Evolutionary conservation across 2,888 invertebrate species (phyloP), one percentile per base, ranked within the genome.

Genomic region (Argyresthia albistria): DNA sequence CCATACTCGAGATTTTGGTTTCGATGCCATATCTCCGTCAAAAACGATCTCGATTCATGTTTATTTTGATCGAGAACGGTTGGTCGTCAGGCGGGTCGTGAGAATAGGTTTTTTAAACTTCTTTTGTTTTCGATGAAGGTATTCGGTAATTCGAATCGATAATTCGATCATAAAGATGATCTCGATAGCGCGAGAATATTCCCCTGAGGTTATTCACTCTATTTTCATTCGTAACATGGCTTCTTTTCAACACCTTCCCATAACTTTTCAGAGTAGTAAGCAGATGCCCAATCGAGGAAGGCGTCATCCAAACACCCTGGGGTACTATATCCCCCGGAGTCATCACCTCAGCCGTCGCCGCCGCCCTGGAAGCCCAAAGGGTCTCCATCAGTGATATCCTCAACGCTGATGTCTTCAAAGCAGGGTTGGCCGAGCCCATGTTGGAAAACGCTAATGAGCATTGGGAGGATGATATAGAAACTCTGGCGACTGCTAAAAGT

Each of bases 201-300:
- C n/a, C n/a, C n/a, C n/a, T n/a, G n/a, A n/a, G n/a, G n/a, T n/a
- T n/a, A n/a, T n/a, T n/a, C n/a, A n/a, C n/a, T n/a, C n/a, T n/a
- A n/a, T n/a, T n/a, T n/a, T n/a, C n/a, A n/a, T n/a, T n/a, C n/a
- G n/a, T n/a, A n/a, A n/a, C n/a, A n/a, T n/a, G n/a, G n/a, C n/a
- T n/a, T n/a, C n/a, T n/a, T n/a, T n/a, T n/a, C n/a, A n/a, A 39
- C 10, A 3, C 7, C 11, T 4, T 8, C 3, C 39, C n/a, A 39
- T 8, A 1, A 11, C 10, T 16, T 47, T 36, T 47, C 64, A 86
- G 87, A 60, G 65, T 76, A 25, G 62, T 66, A 52, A 89, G 89
- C 61, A 69, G 87, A 60, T 93, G 93, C 65, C 92, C 93, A 0
- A 80, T 90, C 55, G 92, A 93, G 78, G 83, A 88, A 39, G 93